A percentile compares a stretch with the other conserved stretches of the same genome.
phyloP scores from a whole-genome alignment of 2,797 vertebrate genomes.

The Microchirus variegatus region DNA sequence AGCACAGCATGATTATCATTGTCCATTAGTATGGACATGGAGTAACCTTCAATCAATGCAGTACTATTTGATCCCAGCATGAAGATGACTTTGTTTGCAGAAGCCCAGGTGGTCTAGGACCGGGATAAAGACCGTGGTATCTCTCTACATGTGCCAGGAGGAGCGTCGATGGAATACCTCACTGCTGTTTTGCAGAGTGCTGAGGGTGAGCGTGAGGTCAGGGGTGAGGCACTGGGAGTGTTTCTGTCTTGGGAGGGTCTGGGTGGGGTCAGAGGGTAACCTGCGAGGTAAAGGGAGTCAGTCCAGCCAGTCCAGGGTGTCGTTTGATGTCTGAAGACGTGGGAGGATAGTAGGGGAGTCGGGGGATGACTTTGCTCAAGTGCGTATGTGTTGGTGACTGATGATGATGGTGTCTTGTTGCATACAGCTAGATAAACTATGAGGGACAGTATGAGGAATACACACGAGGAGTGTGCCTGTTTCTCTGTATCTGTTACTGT shows the following conservation, averaged over 20 bases:
- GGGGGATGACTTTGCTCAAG: constrained; percentile 5
- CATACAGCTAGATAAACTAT: not conserved
- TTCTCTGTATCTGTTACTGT: constrained; percentile 35
- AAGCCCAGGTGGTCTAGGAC: constrained; percentile 16
- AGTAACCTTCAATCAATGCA: too few species aligned
- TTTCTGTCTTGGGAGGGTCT: constrained; percentile 63
- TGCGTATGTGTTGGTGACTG: constrained; percentile 14
- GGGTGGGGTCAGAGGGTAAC: constrained; percentile 61
- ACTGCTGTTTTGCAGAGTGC: constrained; percentile 38
- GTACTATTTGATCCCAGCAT: not conserved
- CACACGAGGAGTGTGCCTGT: constrained; percentile 9
- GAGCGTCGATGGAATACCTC: constrained; percentile 28
- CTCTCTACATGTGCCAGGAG: constrained; percentile 10
- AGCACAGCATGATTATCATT: too few species aligned
- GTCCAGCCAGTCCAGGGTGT: constrained; percentile 37
- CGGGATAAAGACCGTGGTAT: constrained; percentile 9
- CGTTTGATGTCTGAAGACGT: constrained; percentile 63
- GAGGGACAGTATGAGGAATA: constrained; percentile 4
- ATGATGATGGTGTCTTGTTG: constrained; percentile 4
- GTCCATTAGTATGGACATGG: too few species aligned
- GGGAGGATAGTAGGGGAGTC: constrained; percentile 5
- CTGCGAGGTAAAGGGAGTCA: constrained; percentile 44
- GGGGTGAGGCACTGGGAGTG: constrained; percentile 56
- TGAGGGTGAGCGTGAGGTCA: constrained; percentile 56
- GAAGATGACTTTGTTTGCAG: not conserved